Percentiles rank a stretch among this genome's conserved stretches.
Evolutionary conservation across 2,113 vertebrate genomes (phyloP).

Genomic region (Sula dactylatra): DNA sequence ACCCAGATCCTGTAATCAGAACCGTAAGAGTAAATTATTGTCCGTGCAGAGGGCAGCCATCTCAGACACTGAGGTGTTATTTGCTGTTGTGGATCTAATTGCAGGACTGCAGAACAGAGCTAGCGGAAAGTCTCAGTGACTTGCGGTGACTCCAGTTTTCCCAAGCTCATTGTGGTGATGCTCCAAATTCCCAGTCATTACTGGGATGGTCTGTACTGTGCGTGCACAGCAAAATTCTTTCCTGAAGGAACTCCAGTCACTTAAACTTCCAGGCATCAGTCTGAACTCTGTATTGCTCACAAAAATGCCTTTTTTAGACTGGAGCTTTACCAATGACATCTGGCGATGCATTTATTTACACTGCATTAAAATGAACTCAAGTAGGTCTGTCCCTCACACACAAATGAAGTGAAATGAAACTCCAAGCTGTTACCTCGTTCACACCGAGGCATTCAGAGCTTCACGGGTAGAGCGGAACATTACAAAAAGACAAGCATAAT

Average conservation of each 20-base stretch:
- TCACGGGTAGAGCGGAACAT: not conserved
- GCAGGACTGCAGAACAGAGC: not conserved
- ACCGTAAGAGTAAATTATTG: not conserved
- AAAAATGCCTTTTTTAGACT: not conserved
- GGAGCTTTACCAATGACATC: not conserved
- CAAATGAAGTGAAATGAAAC: not conserved
- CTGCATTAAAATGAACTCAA: not conserved
- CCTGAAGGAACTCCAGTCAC: not conserved
- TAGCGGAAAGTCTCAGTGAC: not conserved
- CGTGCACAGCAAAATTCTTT: not conserved
- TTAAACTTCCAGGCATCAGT: not conserved
- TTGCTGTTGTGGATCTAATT: not conserved
- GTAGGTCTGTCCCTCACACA: not conserved
- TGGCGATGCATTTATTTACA: not conserved
- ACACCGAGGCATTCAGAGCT: not conserved
- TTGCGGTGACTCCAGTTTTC: not conserved
- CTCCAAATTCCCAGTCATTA: not conserved
- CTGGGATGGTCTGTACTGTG: not conserved
- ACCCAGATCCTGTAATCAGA: not conserved
- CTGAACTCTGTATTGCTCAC: not conserved
- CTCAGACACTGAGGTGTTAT: accelerated
- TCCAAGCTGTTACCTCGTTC: not conserved
- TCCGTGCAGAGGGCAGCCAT: not conserved
- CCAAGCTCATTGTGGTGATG: not conserved
- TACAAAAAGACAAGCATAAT: not conserved